Evolutionary conservation across 2,888 invertebrate species (phyloP).

Genomic region (Scaptomyza cyrtandrae): DNA sequence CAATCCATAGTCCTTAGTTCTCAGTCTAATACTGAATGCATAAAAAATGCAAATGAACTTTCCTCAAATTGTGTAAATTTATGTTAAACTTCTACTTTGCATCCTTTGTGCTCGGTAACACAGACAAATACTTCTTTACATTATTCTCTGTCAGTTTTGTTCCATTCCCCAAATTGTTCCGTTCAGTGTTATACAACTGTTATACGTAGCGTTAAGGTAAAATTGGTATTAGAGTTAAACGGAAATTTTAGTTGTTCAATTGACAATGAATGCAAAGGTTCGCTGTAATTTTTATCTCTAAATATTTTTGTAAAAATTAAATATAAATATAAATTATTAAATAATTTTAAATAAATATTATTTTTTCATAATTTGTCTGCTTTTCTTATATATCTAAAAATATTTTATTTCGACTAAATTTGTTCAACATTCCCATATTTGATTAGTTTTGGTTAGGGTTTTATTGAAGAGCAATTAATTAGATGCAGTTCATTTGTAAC

Average conservation of each 20-base stretch:
- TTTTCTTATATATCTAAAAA: neutral
- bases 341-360: too few relatives aligned
- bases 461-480: neutral
- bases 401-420: too few relatives aligned
- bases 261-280: constrained; percentile 16
- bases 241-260: constrained; percentile 24
- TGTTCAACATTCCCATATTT: too few relatives aligned
- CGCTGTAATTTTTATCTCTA: neutral
- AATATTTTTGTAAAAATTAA: neutral
- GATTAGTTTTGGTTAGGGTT: neutral
- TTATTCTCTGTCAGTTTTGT: constrained; percentile 21
- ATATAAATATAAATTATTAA: too few relatives aligned
- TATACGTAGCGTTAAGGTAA: constrained; percentile 28
- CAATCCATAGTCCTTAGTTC: neutral
- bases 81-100: constrained; percentile 57
- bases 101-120: constrained; percentile 23
- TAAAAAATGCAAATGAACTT: constrained; percentile 71
- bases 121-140: constrained; percentile 11
- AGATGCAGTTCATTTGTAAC: constrained; percentile 10
- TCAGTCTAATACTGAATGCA: constrained; percentile 42
- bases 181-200: constrained; percentile 37
- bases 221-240: neutral
- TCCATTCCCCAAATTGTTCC: constrained; percentile 48
- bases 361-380: too few relatives aligned
- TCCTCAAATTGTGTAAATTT: constrained; percentile 61